These are phyloP conservation scores for Morinoia aosen DNA, from an alignment of 2,888 invertebrate species.

Conservation along the genomic window DNA sequence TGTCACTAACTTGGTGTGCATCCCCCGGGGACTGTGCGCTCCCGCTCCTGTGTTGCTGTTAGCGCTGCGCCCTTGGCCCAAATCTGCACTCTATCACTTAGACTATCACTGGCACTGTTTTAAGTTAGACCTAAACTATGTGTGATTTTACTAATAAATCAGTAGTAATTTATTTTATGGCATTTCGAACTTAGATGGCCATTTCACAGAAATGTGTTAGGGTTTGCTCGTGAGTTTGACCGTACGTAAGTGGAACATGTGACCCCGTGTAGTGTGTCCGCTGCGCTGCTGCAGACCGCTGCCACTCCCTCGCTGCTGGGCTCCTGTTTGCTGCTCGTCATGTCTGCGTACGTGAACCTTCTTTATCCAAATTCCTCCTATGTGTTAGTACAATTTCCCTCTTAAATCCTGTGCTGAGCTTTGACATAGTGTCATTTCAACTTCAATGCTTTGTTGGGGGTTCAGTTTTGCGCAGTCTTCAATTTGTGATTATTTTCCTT, in stretches of 20 bases:
- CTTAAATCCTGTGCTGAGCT: no score
- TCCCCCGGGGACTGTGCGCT: background rate
- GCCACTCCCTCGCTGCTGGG: background rate
- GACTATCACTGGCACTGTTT: background rate
- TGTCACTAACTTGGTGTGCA: constrained; percentile 33
- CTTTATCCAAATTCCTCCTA: no score
- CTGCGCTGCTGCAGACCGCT: background rate
- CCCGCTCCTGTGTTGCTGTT: background rate
- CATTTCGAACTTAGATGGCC: constrained; percentile 8
- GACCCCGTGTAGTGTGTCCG: background rate
- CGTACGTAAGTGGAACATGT: background rate
- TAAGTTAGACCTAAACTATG: background rate
- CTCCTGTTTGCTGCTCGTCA: background rate
- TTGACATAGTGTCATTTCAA: background rate
- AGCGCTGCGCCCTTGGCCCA: background rate
- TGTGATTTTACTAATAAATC: background rate
- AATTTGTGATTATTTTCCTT: no score
- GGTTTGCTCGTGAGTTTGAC: background rate
- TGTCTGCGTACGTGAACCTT: background rate
- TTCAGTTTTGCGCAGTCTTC: background rate
- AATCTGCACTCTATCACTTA: background rate
- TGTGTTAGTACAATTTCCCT: no score
- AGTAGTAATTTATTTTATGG: constrained; percentile 27
- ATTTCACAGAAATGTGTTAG: background rate
- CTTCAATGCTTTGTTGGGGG: background rate